These are phyloP conservation scores for Papilio elwesi DNA, from an alignment of 2,888 invertebrate genomes.

Conservation along the genomic window DNA sequence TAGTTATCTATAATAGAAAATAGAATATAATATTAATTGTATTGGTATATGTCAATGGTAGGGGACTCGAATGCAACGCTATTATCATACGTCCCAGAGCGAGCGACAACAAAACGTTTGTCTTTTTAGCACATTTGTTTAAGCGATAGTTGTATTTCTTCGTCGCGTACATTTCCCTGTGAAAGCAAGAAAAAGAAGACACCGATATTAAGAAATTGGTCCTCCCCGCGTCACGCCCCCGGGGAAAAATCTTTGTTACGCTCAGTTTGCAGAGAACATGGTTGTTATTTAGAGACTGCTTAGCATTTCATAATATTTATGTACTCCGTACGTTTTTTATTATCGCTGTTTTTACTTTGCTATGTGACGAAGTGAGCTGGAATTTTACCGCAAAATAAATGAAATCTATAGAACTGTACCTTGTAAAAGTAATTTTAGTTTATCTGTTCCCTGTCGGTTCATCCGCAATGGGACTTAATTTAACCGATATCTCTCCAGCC, in stretches of 20 bases:
- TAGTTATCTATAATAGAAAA: too few species aligned
- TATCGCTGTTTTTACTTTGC: conserved; percentile 13
- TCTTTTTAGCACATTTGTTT: conserved; percentile 84
- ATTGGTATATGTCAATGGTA: conserved; percentile 50
- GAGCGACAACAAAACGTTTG: conserved; percentile 76
- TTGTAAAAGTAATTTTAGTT: too few species aligned
- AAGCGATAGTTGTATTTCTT: conserved; percentile 77
- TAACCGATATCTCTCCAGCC: too few species aligned
- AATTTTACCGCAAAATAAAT: too few species aligned
- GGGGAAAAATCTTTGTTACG: conserved; percentile 28
- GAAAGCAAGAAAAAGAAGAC: conserved; percentile 58
- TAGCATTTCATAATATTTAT: conserved; percentile 25
- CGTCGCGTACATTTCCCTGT: conserved; percentile 68
- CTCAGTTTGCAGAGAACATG: conserved; percentile 6
- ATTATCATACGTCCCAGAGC: conserved; percentile 80
- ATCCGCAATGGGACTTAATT: too few species aligned
- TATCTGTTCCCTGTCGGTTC: too few species aligned
- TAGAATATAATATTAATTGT: too few species aligned
- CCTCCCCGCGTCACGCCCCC: conserved; percentile 39
- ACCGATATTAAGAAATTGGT: conserved; percentile 57
- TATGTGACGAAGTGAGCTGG: too few species aligned
- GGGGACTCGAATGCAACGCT: conserved; percentile 63
- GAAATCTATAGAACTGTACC: too few species aligned
- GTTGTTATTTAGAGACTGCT: conserved; percentile 26
- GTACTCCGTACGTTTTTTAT: conserved; percentile 36